Evolutionary conservation across 2,888 invertebrate genomes (phyloP).

Genomic region (Thecocarcelia acutangulata): DNA sequence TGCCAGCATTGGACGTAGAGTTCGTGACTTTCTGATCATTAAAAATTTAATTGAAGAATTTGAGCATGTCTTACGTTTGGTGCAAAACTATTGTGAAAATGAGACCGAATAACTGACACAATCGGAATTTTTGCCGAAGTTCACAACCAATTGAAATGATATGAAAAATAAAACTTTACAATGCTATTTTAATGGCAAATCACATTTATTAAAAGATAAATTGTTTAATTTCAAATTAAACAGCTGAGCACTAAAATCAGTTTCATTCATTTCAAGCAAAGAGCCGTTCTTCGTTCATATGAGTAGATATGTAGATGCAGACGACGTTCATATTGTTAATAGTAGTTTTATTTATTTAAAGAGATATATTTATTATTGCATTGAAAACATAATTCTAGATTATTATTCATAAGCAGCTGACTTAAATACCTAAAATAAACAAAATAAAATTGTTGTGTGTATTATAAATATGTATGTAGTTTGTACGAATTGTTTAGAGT

Average conservation of each 20-base stretch:
- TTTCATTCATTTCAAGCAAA: too few species aligned
- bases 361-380: too few species aligned
- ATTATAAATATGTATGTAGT: not conserved
- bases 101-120: conserved; percentile 18
- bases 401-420: conserved; percentile 14
- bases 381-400: too few species aligned
- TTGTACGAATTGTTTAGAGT: not conserved
- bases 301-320: too few species aligned
- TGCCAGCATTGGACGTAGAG: conserved; percentile 25
- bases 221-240: conserved; percentile 50
- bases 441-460: conserved; percentile 8
- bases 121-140: conserved; percentile 5
- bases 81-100: conserved; percentile 58
- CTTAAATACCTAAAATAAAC: conserved; percentile 4
- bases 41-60: conserved; percentile 67
- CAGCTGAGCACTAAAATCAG: too few species aligned
- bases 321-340: not conserved
- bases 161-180: not conserved
- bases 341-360: not conserved
- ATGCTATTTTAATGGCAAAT: conserved; percentile 30
- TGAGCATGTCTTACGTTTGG: conserved; percentile 52
- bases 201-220: conserved; percentile 45
- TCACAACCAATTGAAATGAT: not conserved
- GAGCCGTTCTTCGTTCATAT: too few species aligned
- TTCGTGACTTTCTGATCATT: conserved; percentile 69